Percentiles rank a stretch among this genome's conserved stretches.
phyloP scores from a whole-genome alignment of 1,140 invertebrate species.

The Psix sp. region DNA sequence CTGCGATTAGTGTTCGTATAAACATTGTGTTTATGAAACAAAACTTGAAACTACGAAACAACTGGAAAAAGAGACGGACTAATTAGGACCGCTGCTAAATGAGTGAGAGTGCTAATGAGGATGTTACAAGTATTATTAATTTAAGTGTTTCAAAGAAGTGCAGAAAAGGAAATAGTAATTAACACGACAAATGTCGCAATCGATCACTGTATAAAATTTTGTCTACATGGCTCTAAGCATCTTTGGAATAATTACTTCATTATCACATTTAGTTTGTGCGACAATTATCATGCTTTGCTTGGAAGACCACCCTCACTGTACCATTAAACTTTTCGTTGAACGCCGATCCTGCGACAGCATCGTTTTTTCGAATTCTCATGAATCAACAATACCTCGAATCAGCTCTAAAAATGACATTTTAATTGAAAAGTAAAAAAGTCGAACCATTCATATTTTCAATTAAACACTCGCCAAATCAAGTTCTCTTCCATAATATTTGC shows the following conservation, averaged over 20 bases:
- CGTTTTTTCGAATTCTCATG: constrained; percentile 17
- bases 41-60: too few relatives aligned
- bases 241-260: constrained; percentile 54
- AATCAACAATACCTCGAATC: neutral
- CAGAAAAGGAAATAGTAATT: constrained; percentile 57
- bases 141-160: constrained; percentile 17
- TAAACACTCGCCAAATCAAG: too few relatives aligned
- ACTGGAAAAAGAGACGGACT: too few relatives aligned
- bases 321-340: constrained; percentile 49
- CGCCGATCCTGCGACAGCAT: neutral
- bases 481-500: too few relatives aligned
- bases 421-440: too few relatives aligned
- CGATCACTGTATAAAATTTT: constrained; percentile 69
- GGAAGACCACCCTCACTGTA: constrained; percentile 35
- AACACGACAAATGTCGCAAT: constrained; percentile 68
- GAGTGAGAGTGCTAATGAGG: too few relatives aligned
- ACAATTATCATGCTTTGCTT: constrained; percentile 41
- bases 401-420: neutral
- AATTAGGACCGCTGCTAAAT: too few relatives aligned
- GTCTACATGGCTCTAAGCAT: constrained; percentile 61
- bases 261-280: constrained; percentile 38
- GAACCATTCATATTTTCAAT: too few relatives aligned
- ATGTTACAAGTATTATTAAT: neutral
- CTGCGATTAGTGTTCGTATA: too few relatives aligned
- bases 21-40: too few relatives aligned